These are phyloP conservation scores for Pithys albifrons DNA, from an alignment of 2,113 vertebrate species.

Conservation along the genomic window DNA sequence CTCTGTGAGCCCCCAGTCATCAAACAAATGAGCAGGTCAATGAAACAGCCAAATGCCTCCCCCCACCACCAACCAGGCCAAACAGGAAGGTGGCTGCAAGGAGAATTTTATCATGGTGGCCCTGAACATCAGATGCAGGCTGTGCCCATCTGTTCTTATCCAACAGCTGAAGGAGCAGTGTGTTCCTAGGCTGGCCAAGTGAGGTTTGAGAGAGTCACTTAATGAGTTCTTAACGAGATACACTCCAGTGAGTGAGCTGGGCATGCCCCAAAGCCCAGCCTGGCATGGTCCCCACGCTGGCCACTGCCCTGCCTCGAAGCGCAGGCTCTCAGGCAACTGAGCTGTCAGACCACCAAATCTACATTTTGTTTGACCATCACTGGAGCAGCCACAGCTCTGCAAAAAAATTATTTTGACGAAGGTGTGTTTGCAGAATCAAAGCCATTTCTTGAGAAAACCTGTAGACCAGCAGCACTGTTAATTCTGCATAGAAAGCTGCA, in stretches of 20 bases:
- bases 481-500: neutral
- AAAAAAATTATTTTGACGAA: neutral
- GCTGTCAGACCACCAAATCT: neutral
- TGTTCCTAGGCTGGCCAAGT: neutral
- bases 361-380: neutral
- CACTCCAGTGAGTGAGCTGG: neutral
- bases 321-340: neutral
- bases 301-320: neutral
- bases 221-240: neutral
- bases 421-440: neutral
- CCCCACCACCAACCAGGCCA: neutral
- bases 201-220: neutral
- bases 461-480: neutral
- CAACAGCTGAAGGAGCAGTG: neutral
- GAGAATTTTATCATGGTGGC: neutral
- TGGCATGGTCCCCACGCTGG: fast-evolving
- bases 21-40: neutral
- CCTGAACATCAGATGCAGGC: fast-evolving
- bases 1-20: neutral
- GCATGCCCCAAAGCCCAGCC: neutral
- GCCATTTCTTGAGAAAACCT: neutral
- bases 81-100: neutral
- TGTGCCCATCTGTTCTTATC: neutral
- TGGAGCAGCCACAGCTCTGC: neutral
- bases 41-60: neutral